Evolutionary conservation across 2,113 vertebrate species (phyloP).

Genomic region (Dasyprocta punctata): DNA sequence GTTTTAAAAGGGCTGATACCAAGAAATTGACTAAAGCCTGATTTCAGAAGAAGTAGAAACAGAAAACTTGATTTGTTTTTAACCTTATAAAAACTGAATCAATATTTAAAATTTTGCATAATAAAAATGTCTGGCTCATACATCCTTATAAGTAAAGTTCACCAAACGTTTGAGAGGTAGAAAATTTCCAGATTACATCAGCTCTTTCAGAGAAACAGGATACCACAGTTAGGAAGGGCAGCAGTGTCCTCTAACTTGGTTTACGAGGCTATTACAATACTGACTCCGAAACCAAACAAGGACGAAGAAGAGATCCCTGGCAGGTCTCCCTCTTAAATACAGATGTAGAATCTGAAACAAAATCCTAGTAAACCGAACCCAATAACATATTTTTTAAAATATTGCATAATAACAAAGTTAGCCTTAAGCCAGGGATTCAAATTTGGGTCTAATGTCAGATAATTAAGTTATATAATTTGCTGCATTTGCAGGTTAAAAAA

Average conservation of each 20-base stretch:
- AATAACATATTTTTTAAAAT: not conserved
- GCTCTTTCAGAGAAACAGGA: not conserved
- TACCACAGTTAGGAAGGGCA: not conserved
- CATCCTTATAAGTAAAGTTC: slow-evolving; percentile 33
- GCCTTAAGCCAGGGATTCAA: not conserved
- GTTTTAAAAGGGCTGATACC: not conserved
- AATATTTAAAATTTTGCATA: slow-evolving; percentile 26
- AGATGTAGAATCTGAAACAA: slow-evolving; percentile 34
- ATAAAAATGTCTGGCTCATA: not conserved
- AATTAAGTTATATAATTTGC: not conserved
- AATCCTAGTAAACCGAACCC: not conserved
- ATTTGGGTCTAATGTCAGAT: not conserved
- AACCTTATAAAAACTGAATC: slow-evolving; percentile 24
- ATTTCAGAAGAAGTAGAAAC: not conserved
- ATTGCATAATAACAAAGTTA: not conserved
- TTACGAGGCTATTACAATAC: slow-evolving; percentile 7
- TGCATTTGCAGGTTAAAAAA: not conserved
- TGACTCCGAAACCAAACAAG: slow-evolving; percentile 58
- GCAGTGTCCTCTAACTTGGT: not conserved
- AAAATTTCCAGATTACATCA: slow-evolving; percentile 32
- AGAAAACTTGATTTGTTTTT: slow-evolving; percentile 4
- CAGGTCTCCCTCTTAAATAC: not conserved
- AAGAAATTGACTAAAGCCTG: not conserved
- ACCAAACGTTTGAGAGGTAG: slow-evolving; percentile 1
- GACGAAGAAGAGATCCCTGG: not conserved